Conservation (phyloP, 2,113 vertebrate species). For the Formicarius rufipectus region DNA sequence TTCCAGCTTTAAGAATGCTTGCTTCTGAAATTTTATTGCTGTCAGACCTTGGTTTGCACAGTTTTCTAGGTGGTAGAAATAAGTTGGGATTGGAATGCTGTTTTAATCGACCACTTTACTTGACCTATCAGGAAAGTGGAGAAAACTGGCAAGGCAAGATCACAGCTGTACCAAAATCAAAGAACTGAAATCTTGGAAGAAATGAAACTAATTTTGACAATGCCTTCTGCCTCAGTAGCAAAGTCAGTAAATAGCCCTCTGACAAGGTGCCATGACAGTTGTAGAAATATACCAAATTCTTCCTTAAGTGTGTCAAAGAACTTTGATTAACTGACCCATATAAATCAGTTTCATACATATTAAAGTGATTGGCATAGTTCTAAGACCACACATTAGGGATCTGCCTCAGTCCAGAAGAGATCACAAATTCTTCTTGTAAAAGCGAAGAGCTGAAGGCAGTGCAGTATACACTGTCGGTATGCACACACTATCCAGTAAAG, state of each 20-base stretch:
- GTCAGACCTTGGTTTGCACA: not conserved
- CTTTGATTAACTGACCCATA: not conserved
- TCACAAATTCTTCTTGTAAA: not conserved
- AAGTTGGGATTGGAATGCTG: not conserved
- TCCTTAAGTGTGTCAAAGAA: not conserved
- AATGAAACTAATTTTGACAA: not conserved
- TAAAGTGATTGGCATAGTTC: not conserved
- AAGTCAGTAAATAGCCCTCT: not conserved
- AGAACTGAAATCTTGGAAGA: not conserved
- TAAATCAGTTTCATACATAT: not conserved
- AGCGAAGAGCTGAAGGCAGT: not conserved
- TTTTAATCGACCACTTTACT: not conserved
- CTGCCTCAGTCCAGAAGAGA: not conserved
- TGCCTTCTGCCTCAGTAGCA: not conserved
- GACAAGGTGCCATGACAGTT: not conserved
- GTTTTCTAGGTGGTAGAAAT: not conserved
- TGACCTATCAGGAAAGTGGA: not conserved
- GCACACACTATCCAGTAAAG: not conserved
- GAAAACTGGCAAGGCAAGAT: not conserved
- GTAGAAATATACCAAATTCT: not conserved
- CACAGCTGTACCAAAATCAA: not conserved
- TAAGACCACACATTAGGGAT: not conserved
- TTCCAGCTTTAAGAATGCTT: not conserved
- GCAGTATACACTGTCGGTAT: not conserved
- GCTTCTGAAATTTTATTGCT: not conserved